phyloP scores from a whole-genome alignment of 2,797 vertebrate genomes.

The Arrhamphus sclerolepis region DNA sequence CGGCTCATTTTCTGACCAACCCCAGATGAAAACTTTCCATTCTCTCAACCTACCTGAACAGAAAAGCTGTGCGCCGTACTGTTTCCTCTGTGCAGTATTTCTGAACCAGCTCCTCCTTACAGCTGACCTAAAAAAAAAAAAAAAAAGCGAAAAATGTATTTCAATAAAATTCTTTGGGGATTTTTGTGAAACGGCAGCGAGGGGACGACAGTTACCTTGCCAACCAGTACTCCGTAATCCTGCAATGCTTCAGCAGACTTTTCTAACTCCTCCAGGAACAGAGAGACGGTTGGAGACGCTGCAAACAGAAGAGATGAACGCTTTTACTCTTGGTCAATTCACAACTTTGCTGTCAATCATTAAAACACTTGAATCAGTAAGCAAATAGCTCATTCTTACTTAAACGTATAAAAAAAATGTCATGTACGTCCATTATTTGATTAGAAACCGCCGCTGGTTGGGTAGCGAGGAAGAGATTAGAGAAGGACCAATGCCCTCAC shows the following conservation, averaged over 20 bases:
- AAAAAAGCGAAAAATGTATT: neutral
- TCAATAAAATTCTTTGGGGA: neutral
- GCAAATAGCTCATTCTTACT: no score
- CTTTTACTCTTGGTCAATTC: neutral
- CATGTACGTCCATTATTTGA: no score
- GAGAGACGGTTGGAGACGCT: slow-evolving; percentile 76
- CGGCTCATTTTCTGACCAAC: no score
- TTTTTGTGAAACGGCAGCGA: neutral
- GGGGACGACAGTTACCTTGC: slow-evolving; percentile 77
- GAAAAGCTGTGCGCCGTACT: slow-evolving; percentile 81
- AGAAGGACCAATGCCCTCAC: no score
- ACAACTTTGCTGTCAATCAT: neutral
- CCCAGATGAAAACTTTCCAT: neutral
- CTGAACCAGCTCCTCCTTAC: slow-evolving; percentile 77
- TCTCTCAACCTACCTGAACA: slow-evolving; percentile 86
- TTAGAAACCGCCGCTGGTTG: no score
- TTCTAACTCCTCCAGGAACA: slow-evolving; percentile 85
- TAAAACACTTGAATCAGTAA: no score
- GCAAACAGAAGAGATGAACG: slow-evolving; percentile 11
- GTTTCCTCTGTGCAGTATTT: slow-evolving; percentile 85
- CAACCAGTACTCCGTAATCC: slow-evolving; percentile 87
- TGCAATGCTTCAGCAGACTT: slow-evolving; percentile 81
- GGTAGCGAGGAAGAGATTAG: no score
- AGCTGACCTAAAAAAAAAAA: slow-evolving; percentile 83
- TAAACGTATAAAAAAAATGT: no score